Base-by-base conservation (phyloP, 2,888 invertebrate genomes). In the Apotomis turbidana region DNA sequence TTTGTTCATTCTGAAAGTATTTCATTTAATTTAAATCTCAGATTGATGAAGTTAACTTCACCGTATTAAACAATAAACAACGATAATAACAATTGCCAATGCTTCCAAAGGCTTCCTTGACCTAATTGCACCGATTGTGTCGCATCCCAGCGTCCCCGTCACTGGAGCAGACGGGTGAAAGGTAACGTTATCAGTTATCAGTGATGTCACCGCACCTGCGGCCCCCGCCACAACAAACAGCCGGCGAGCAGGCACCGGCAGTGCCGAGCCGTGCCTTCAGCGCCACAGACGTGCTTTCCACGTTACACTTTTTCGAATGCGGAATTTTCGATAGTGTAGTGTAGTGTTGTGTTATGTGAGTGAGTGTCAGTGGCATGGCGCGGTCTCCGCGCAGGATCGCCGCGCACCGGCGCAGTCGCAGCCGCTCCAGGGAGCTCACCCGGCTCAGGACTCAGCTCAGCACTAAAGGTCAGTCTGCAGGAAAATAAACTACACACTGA, bases 371-470 rank as follows among this genome's bases (percentile, higher is more conserved):
- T 75, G 75, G 61, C 79, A 92, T 93, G 93, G 91, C 92, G 76
- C 89, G 93, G 46, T 93, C 93, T 27, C 92, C 93, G 75, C 83
- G 91, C 71, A 83, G 90, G 81, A 85, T 90, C 62, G 80, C 90
- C 8, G 87, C 88, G 13, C 88, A 87, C 70, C 83, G 92, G 71
- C 80, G 90, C 74, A 87, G 87, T 76, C 79, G 91, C 74, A 90
- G 90, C 83, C 85, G 88, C 15, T 89, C 90, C 70, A 78, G 90
- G 62, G 93, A 93, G 78, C 83, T 93, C 71, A 78, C 86, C 73
- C 83, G 93, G 44, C 80, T 93, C 57, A 81, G 85, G 75, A 89
- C 87, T 3, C 92, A 93, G 71, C 88, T 92, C 75, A 90, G 86
- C 75, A 88, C 84, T 61, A 93, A 93, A 92, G 91, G 92, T 91